Base-by-base conservation (phyloP, 1,140 invertebrate genomes). In the Parapsyche elsis region DNA sequence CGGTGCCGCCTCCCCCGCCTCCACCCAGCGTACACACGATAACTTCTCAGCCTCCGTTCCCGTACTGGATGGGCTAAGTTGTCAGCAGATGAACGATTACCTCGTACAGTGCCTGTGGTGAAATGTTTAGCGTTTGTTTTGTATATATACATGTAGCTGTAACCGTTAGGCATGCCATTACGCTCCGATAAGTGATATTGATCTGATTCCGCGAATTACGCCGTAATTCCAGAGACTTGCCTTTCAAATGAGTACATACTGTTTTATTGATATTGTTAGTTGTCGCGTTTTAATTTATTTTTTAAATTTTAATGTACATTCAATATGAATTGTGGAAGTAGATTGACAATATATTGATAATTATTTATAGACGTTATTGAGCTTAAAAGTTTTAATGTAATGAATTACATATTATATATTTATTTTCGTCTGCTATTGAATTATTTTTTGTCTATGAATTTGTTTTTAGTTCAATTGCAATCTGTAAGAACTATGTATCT, bases 11-110 rank as follows among this genome's bases (percentile, higher is more conserved):
- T 16, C 71, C 79, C 9, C 79, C 79, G 2, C 71, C 73, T 7
- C 71, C 79, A 14, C 79, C 79, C 12, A 67, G 21, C 38, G 46
- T 79, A 9, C 81, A 81, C 23, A 81, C 74, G 14, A 81, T 81
- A 70, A 46, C 81, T 16, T 73, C 73, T 7, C 81, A 82, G 38
- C 78, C 81, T 2, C 76, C 78, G 9, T 82, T 80, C 57, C 78
- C 81, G n/a, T 82, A 80, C 46, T 82, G 81, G 81, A 77, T 82
- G 53, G 77, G 77, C 78, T 80, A n/a, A 76, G n/a, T 12, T 16
- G 49, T 5, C 45, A 16, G 10, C 16, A 38, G 49, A 23, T 64
- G 9, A 38, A 16, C 10, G 23, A 59, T 30, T 14, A 5, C 49
- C 12, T 14, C 12, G 10, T 5, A 53, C 16, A 53, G 49, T 53